Base-by-base conservation (phyloP, 2,888 invertebrate species). In the Drosophila mimica region DNA sequence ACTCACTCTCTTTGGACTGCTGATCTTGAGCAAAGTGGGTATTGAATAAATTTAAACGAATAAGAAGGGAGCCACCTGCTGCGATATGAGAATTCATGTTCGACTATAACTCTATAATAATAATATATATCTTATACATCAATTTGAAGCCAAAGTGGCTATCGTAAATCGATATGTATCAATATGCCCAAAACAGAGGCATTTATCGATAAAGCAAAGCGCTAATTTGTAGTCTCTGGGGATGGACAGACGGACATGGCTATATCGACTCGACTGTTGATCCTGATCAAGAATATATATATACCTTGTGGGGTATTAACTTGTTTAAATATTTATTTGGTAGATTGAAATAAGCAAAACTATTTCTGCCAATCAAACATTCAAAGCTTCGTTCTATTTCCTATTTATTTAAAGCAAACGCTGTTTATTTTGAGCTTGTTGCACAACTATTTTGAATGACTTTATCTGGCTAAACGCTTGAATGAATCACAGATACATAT, bases 401-500 rank as follows among this genome's bases (percentile, higher is more conserved):
- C 46, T 25, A 15, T 15, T 2, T 15, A 46, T 4, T 20, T 46
- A 1, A 20, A 13, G 43, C 43, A 20, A 43, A 20, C 7, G 20
- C 20, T 11, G 43, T 0, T 43, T 43, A 7, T 20, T 20, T 46
- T 46, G 8, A 25, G 46, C 20, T 46, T 25, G 30, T 36, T 31
- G 5, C n/a, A 25, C 53, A 43, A 34, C 46, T 67, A 25, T 34
- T 7, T 13, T 17, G 33, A 11, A 9, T 34, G 48, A 38, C 43
- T 36, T 57, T 58, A 75, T 52, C 59, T 40, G 30, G 48, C 53
- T 54, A 30, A 65, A 76, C 62, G 76, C 78, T 56, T 72, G 48
- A 65, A 76, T 78, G 72, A 76, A 68, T 68, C 77, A 76, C 49
- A 59, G 28, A 46, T 9, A 36, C 25, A 11, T 9, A 7, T 2